Evolutionary conservation across 1,140 invertebrate species (phyloP).

Genomic region (Brachionus angularis): DNA sequence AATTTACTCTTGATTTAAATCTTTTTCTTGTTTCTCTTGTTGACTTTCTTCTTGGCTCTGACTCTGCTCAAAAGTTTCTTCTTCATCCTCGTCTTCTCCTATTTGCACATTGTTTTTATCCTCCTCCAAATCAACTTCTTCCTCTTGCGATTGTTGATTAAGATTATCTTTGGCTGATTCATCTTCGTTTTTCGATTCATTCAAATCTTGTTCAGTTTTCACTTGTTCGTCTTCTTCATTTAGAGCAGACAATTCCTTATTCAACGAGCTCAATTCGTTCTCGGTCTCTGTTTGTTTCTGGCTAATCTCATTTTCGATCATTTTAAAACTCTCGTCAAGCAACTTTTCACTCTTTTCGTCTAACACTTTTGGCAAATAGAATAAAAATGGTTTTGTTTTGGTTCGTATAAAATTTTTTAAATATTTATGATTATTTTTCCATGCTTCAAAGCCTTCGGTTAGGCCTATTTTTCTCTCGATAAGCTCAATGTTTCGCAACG

Average conservation of each 20-base stretch:
- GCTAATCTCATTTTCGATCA: not conserved
- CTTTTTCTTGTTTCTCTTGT: too few relatives aligned
- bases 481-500: conserved; percentile 10
- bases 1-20: too few relatives aligned
- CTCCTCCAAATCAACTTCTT: too few relatives aligned
- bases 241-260: not conserved
- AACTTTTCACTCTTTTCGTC: not conserved
- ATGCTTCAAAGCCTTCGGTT: not conserved
- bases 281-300: not conserved
- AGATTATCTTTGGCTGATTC: too few relatives aligned
- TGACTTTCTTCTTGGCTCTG: too few relatives aligned
- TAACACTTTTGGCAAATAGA: conserved; percentile 23
- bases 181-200: too few relatives aligned
- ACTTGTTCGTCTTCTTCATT: not conserved
- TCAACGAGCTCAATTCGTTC: not conserved
- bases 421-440: not conserved
- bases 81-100: too few relatives aligned
- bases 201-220: too few relatives aligned
- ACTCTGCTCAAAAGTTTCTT: too few relatives aligned
- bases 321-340: not conserved
- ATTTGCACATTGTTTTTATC: too few relatives aligned
- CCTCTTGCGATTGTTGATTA: too few relatives aligned
- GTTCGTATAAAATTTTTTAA: conserved; percentile 37
- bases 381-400: conserved; percentile 19
- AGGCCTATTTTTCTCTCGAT: conserved; percentile 17